Percentiles rank a stretch among this genome's conserved stretches.
phyloP scores from a whole-genome alignment of 2,113 vertebrate species.

The Neolamprologus modestus region DNA sequence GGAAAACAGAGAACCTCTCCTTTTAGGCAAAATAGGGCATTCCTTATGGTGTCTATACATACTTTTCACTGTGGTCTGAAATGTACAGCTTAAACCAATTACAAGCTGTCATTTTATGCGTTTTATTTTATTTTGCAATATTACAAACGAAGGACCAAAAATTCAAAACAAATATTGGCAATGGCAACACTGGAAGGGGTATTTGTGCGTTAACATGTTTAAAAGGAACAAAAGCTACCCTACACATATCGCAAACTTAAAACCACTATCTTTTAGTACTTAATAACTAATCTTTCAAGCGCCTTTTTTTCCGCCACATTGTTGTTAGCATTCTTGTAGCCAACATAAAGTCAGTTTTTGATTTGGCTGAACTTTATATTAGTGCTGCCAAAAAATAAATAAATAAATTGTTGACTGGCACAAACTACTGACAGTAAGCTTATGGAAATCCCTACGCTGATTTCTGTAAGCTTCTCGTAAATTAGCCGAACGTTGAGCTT shows the following conservation, averaged over 20 bases:
- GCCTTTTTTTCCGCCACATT: not conserved
- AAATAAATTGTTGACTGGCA: not conserved
- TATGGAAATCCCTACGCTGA: not conserved
- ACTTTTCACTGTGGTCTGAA: not conserved
- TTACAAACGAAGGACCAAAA: not conserved
- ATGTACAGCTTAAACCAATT: not conserved
- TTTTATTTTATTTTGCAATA: not conserved
- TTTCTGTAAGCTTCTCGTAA: not conserved
- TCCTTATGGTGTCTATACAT: not conserved
- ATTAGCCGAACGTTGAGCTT: not conserved
- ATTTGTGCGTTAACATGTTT: not conserved
- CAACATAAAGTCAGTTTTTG: not conserved
- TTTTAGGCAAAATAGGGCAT: not conserved
- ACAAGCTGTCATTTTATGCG: not conserved
- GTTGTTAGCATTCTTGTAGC: not conserved
- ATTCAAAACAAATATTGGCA: not conserved
- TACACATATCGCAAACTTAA: not conserved
- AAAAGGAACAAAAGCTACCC: not conserved
- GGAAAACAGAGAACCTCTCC: not conserved
- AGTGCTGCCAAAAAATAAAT: not conserved
- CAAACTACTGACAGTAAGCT: not conserved
- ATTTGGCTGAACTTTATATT: not conserved
- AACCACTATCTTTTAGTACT: not conserved
- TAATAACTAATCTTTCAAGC: not conserved
- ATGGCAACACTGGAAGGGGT: not conserved